Evolutionary conservation across 1,140 invertebrate species (phyloP), one percentile per base, ranked within the genome.

Genomic region (Pararge aegeria): DNA sequence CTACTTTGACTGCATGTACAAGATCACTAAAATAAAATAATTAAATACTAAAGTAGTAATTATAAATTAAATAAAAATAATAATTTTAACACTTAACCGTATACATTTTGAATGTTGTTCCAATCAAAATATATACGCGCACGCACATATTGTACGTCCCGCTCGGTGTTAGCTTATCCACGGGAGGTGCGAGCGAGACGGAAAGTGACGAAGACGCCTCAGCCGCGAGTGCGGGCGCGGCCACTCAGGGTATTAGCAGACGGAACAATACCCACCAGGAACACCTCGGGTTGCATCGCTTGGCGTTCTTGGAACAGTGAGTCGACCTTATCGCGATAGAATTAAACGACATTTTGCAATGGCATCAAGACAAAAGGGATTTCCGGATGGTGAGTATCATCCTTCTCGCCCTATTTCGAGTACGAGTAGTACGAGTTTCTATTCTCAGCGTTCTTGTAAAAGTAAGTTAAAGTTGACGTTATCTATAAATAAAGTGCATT

Each of bases 221-320:
- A 15, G 74, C 80, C 19, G 66, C 75, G 0, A 78, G 75, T 1
- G 75, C 66, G 27, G 79, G 75, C 38, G 73, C 68, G 27, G 55
- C 55, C 13, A 7, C 68, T 5, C 75, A 77, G 20, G 62, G 69
- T 9, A 68, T 73, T n/a, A 68, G 74, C 3, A 29, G 82, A 5
- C 58, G 78, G 56, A 81, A 79, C 68, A 83, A 81, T 64, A 63
- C 71, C 12, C 78, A 77, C 37, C 78, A 80, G 24, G 83, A 88
- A 53, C 78, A 87, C 20, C 65, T 86, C 30, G 80, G 81, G 1
- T 51, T 87, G 42, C 79, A 86, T 54, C 75, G 82, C 1, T 59
- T 87, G 49, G 78, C 80, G 5, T 89, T 85, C 58, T 64, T 87
- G n/a, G 80, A 89, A 74, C 80, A 87, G 83, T 87, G 61, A 88